phyloP scores from a whole-genome alignment of 1,140 invertebrate species.

The Hylaeus anthracinus region DNA sequence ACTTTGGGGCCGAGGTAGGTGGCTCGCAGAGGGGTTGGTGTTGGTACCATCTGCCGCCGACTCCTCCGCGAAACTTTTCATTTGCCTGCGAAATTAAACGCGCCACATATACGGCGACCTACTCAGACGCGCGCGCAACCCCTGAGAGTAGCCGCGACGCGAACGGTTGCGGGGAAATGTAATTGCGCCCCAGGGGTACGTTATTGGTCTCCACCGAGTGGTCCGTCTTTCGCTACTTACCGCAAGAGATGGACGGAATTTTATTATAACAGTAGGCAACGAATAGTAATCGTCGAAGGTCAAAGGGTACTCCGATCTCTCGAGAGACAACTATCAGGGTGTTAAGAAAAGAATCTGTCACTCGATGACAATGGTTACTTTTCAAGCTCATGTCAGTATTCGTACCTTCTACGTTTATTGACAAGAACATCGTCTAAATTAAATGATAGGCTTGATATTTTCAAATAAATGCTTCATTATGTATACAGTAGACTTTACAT shows the following conservation, averaged over 20 bases:
- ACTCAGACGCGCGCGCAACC: conserved; percentile 11
- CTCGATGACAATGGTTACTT: no score
- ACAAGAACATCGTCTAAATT: no score
- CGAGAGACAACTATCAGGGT: no score
- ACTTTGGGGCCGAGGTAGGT: conserved; percentile 16
- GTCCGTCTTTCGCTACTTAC: background rate
- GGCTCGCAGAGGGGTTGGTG: background rate
- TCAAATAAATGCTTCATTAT: no score
- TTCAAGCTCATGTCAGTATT: no score
- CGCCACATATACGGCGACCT: conserved; percentile 29
- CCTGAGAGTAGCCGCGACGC: conserved; percentile 17
- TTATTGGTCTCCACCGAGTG: background rate
- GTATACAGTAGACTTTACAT: no score
- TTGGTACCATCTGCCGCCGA: conserved; percentile 26
- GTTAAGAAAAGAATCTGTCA: no score
- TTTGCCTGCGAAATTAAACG: conserved; percentile 60
- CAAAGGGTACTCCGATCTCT: no score
- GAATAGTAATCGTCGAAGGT: no score
- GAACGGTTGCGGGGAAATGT: conserved; percentile 26
- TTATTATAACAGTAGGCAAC: background rate
- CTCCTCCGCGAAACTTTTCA: conserved; percentile 55
- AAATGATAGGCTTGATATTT: no score
- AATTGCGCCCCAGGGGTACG: background rate
- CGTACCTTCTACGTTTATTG: no score
- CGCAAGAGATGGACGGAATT: background rate